These are phyloP conservation scores for Petroica traversi DNA, from an alignment of 2,113 vertebrate species.

Conservation along the genomic window DNA sequence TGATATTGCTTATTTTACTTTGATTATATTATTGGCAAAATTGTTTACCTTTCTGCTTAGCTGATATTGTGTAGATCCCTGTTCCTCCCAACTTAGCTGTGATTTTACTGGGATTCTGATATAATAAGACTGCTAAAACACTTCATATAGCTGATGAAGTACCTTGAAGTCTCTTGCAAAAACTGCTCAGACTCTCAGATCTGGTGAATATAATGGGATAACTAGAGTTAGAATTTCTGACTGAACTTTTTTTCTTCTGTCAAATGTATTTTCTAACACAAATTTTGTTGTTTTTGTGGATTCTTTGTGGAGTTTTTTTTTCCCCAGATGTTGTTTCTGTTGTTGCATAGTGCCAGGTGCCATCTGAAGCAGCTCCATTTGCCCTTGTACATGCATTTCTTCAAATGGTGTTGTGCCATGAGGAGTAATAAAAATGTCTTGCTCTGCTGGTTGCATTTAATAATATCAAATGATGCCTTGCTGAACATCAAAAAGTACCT, in stretches of 20 bases:
- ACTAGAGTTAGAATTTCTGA: background rate
- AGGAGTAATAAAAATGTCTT: background rate
- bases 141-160: background rate
- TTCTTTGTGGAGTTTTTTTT: background rate
- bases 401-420: background rate
- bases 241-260: fast-evolving
- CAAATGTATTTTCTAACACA: background rate
- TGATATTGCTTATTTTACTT: background rate
- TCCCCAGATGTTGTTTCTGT: background rate
- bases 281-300: too few relatives aligned
- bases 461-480: background rate
- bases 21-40: background rate
- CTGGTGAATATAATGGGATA: background rate
- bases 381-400: background rate
- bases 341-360: background rate
- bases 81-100: background rate
- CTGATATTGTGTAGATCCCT: background rate
- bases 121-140: background rate
- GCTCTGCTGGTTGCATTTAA: background rate
- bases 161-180: background rate
- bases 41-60: background rate
- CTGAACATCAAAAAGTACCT: background rate
- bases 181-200: background rate
- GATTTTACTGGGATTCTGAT: background rate
- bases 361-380: background rate